Evolutionary conservation across 2,888 invertebrate species (phyloP), one percentile per base, ranked within the genome.

Genomic region (Alloplasta piceator): DNA sequence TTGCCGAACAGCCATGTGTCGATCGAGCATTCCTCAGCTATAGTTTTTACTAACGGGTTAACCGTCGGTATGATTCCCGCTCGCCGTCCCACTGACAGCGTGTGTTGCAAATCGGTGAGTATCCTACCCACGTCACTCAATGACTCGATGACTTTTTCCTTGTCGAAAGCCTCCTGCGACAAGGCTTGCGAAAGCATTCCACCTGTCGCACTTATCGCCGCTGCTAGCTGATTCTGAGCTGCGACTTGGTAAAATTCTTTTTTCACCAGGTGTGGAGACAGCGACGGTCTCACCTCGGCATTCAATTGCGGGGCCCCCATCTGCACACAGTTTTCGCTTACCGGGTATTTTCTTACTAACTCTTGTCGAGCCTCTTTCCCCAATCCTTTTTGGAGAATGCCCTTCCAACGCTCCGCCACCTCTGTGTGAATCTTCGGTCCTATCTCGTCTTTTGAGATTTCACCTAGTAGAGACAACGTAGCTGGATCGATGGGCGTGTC

Each of bases 171-270:
- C 5, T 16, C 58, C 26, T 68, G 52, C 12, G 56, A 16, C 4
- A 75, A 12, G 1, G 58, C 12, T 6, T 66, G 36, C 4, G 75
- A 50, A 10, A 75, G 56, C 16, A 41, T 7, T 12, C 16, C 12
- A 6, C 70, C 48, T 26, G 63, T 61, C 7, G 52, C 60, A 10
- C 39, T n/a, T 5, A 76, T 58, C 5, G 26, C 60, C 10, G 50
- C 76, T 52, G 60, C 61, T 4, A 76, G 55, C 38, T 76, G 63
- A 39, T 9, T 61, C 7, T 76, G 76, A 5, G 66, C 39, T 6
- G 41, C 14, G 3, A 68, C 67, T 60, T 76, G 60, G 41, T 76
- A 61, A 43, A 7, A 56, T n/a, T 70, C 68, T 41, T 76, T 76
- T 50, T 68, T 55, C 1, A 68, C 10, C 26, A 63, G 43, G 14